Percentiles rank a stretch among this genome's conserved stretches.
phyloP scores from a whole-genome alignment of 2,113 vertebrate genomes.

The Crypturellus undulatus region DNA sequence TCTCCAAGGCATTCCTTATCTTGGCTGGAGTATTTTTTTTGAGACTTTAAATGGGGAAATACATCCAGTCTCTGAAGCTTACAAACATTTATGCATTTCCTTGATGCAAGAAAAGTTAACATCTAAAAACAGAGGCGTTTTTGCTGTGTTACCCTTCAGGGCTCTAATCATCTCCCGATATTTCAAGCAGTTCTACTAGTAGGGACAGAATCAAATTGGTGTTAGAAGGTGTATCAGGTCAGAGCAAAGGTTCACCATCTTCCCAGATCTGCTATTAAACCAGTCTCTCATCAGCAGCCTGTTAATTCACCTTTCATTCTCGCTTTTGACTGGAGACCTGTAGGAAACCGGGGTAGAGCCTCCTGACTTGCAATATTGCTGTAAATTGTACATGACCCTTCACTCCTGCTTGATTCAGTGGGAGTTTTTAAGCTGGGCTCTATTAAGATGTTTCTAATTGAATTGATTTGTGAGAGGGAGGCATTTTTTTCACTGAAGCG shows the following conservation, averaged over 20 bases:
- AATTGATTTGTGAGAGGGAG: background rate
- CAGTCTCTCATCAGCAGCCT: background rate
- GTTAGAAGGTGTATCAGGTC: slow-evolving; percentile 1
- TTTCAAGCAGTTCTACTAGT: slow-evolving; percentile 29
- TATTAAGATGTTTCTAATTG: slow-evolving; percentile 15
- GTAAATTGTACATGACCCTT: background rate
- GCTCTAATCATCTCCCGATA: background rate
- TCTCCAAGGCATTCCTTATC: background rate
- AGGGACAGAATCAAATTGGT: background rate
- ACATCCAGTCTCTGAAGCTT: background rate
- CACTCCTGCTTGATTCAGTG: background rate
- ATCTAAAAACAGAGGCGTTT: background rate
- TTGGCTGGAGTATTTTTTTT: background rate
- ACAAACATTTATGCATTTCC: background rate
- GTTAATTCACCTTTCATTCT: background rate
- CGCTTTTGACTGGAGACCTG: background rate
- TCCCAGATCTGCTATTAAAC: slow-evolving; percentile 5
- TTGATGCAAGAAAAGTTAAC: background rate
- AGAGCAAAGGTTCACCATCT: background rate
- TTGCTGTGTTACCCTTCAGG: background rate
- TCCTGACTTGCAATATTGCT: background rate
- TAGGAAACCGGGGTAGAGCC: background rate
- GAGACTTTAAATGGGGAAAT: background rate
- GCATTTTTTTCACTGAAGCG: background rate
- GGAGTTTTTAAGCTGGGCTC: background rate